These are phyloP conservation scores for Brassicogethes aeneus DNA, from an alignment of 2,888 invertebrate species.

Conservation along the genomic window DNA sequence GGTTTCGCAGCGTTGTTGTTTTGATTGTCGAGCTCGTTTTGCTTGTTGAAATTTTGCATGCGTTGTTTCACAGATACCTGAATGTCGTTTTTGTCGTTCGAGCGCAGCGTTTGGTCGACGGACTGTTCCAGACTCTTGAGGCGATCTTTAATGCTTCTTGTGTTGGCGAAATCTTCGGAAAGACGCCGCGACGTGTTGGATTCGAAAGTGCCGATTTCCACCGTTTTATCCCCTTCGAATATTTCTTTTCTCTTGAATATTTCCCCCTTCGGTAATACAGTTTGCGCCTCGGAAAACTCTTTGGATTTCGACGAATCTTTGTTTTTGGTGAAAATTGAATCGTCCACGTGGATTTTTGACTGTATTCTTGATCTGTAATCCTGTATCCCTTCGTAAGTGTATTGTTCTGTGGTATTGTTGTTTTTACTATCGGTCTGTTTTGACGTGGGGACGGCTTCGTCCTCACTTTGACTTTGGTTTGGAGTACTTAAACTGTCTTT, in stretches of 20 bases:
- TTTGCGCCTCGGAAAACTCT: conserved; percentile 31
- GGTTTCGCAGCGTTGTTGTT: conserved; percentile 19
- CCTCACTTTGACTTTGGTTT: conserved; percentile 36
- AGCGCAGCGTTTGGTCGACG: conserved; percentile 44
- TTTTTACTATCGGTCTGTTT: conserved; percentile 9
- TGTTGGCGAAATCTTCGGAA: conserved; percentile 55
- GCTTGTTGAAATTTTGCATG: conserved; percentile 23
- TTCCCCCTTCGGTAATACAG: conserved; percentile 63
- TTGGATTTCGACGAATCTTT: conserved; percentile 28
- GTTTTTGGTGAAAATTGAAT: conserved; percentile 29
- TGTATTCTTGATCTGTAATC: conserved; percentile 74
- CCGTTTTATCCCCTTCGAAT: conserved; percentile 61
- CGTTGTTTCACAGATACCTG: conserved; percentile 26
- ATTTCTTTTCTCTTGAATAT: conserved; percentile 74
- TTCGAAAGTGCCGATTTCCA: conserved; percentile 40
- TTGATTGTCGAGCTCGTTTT: conserved; percentile 16
- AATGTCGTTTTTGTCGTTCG: conserved; percentile 21
- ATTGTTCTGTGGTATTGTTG: conserved; percentile 63
- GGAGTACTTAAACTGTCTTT: conserved; percentile 29
- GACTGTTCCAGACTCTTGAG: conserved; percentile 60
- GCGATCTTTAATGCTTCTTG: conserved; percentile 65
- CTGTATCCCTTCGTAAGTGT: conserved; percentile 81
- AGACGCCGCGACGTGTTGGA: conserved; percentile 42
- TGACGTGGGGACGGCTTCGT: conserved; percentile 25
- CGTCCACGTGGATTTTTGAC: conserved; percentile 35